phyloP scores from a whole-genome alignment of 1,140 invertebrate genomes.

The Phocides pigmalion region DNA sequence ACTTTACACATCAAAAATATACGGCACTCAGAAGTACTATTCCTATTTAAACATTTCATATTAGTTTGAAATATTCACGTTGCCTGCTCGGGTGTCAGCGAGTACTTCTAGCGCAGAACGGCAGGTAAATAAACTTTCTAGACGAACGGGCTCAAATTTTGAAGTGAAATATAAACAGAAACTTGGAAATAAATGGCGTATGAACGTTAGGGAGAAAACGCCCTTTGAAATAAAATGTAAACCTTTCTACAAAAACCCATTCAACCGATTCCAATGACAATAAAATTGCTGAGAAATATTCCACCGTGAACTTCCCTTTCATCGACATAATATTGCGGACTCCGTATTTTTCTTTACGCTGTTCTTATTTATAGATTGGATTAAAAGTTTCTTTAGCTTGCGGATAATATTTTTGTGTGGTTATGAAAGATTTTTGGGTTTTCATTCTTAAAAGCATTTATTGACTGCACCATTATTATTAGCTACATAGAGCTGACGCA shows the following conservation, averaged over 20 bases:
- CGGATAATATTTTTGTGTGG: conserved; percentile 9
- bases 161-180: conserved; percentile 65
- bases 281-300: conserved; percentile 43
- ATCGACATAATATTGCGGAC: conserved; percentile 35
- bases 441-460: no score
- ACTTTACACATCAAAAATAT: background rate
- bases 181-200: conserved; percentile 63
- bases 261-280: conserved; percentile 48
- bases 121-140: conserved; percentile 65
- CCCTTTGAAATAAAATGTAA: conserved; percentile 53
- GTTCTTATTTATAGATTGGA: conserved; percentile 17
- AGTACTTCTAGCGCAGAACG: conserved; percentile 28
- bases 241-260: conserved; percentile 55
- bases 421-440: background rate
- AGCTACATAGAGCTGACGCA: no score
- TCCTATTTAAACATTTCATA: conserved; percentile 15
- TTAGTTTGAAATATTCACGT: conserved; percentile 16
- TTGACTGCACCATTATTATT: no score
- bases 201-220: conserved; percentile 56
- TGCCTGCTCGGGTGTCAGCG: conserved; percentile 29
- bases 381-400: conserved; percentile 16
- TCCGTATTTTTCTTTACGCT: conserved; percentile 35
- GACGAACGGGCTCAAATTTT: conserved; percentile 54
- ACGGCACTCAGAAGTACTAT: background rate
- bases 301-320: conserved; percentile 36